These are phyloP conservation scores for Australoheros scitulus DNA, from an alignment of 2,113 vertebrate species.

Conservation along the genomic window DNA sequence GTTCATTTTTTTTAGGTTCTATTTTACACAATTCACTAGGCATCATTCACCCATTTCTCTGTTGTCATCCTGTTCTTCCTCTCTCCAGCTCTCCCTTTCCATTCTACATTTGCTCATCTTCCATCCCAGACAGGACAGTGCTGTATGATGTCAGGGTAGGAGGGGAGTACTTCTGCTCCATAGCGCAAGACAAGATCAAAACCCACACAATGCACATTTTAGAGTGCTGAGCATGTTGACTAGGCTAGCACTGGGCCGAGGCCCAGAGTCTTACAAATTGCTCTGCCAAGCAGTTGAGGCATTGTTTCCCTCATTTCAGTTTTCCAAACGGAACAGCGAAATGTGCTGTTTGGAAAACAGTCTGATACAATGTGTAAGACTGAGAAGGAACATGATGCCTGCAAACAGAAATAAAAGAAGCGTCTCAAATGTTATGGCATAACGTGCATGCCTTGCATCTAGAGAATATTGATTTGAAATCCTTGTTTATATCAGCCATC, in stretches of 20 bases:
- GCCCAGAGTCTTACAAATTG: constrained; percentile 42
- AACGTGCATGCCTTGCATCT: not conserved
- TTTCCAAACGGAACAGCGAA: constrained; percentile 10
- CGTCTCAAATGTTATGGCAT: not conserved
- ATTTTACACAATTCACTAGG: constrained; percentile 46
- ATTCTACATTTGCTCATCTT: constrained; percentile 30
- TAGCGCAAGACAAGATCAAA: constrained; percentile 58
- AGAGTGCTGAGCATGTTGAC: constrained; percentile 49
- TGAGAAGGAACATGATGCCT: not conserved
- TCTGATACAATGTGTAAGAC: constrained; percentile 12
- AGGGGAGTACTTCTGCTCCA: constrained; percentile 65
- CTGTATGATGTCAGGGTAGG: constrained; percentile 63
- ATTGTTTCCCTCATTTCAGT: constrained; percentile 36
- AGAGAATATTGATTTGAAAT: constrained; percentile 8
- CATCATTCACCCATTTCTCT: constrained; percentile 33
- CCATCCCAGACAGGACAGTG: constrained; percentile 40
- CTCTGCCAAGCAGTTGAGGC: constrained; percentile 44
- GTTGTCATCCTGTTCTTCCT: constrained; percentile 11
- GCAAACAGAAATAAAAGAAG: not conserved
- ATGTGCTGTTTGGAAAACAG: not conserved
- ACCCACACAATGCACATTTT: constrained; percentile 45
- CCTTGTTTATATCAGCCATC: not conserved
- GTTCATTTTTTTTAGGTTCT: constrained; percentile 26
- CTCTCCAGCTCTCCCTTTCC: constrained; percentile 38
- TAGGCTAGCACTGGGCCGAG: constrained; percentile 30